phyloP scores from a whole-genome alignment of 2,888 invertebrate genomes.

The Petrolisthes cinctipes region DNA sequence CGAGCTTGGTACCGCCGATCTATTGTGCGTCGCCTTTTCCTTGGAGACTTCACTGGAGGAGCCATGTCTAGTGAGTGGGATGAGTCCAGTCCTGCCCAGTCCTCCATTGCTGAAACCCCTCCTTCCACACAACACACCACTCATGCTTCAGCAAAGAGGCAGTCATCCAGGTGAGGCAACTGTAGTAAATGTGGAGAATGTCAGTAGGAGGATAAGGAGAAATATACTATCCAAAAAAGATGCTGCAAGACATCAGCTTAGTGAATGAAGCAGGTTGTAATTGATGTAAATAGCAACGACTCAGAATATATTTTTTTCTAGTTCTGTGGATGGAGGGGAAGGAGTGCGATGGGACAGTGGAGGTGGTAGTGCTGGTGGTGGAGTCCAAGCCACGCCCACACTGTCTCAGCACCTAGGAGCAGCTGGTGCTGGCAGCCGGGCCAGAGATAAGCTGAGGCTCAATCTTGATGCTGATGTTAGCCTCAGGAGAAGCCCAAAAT shows the following conservation, averaged over 20 bases:
- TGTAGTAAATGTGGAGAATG: background rate
- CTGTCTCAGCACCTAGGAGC: slow-evolving; percentile 32
- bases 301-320: background rate
- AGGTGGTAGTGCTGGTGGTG: slow-evolving; percentile 26
- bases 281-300: too few species aligned
- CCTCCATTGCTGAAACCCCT: slow-evolving; percentile 30
- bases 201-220: background rate
- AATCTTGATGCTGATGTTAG: slow-evolving; percentile 57
- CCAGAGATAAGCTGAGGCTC: slow-evolving; percentile 61
- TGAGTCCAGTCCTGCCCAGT: slow-evolving; percentile 42
- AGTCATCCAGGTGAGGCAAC: slow-evolving; percentile 40
- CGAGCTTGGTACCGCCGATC: slow-evolving; percentile 98
- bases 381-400: slow-evolving; percentile 13
- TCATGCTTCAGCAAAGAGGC: slow-evolving; percentile 31
- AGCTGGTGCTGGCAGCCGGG: slow-evolving; percentile 49
- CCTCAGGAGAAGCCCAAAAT: slow-evolving; percentile 51
- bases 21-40: slow-evolving; percentile 90
- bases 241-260: too few species aligned
- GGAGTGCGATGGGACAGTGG: slow-evolving; percentile 35
- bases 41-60: slow-evolving; percentile 84
- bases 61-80: slow-evolving; percentile 50
- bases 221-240: background rate
- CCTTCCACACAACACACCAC: slow-evolving; percentile 21
- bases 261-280: too few species aligned
- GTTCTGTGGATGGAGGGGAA: slow-evolving; percentile 47